phyloP scores from a whole-genome alignment of 2,888 invertebrate genomes.

The Vanessa cardui region DNA sequence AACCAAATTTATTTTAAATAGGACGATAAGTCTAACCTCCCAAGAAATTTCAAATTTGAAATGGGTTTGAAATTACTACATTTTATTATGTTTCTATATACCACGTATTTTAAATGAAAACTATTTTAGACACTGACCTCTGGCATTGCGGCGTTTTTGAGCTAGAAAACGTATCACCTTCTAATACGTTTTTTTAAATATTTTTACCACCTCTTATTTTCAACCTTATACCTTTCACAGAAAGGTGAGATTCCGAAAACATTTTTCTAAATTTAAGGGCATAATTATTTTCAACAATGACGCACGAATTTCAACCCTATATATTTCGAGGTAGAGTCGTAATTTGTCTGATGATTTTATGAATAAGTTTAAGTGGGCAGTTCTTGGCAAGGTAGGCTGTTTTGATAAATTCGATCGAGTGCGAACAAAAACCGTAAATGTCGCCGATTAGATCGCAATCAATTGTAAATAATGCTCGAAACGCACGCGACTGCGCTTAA shows the following conservation, averaged over 20 bases:
- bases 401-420: conserved; percentile 27
- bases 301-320: not conserved
- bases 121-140: not conserved
- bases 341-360: not conserved
- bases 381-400: conserved; percentile 18
- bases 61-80: too few species aligned
- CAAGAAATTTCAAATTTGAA: too few species aligned
- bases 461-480: conserved; percentile 34
- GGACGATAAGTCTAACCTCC: too few species aligned
- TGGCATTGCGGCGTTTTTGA: conserved; percentile 7
- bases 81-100: not conserved
- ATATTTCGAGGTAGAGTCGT: not conserved
- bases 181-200: not conserved
- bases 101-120: not conserved
- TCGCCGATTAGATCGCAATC: conserved; percentile 41
- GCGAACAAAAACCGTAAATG: conserved; percentile 26
- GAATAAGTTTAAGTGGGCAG: conserved; percentile 3
- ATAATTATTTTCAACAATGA: not conserved
- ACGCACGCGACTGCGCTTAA: conserved; percentile 16
- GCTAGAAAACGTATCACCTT: not conserved
- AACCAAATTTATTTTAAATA: too few species aligned
- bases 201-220: not conserved
- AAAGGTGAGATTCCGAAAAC: not conserved
- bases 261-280: not conserved
- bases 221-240: not conserved